A percentile compares a stretch with the other conserved stretches of the same genome.
Evolutionary conservation across 2,113 vertebrate species (phyloP).

Genomic region (Ammodytes marinus): DNA sequence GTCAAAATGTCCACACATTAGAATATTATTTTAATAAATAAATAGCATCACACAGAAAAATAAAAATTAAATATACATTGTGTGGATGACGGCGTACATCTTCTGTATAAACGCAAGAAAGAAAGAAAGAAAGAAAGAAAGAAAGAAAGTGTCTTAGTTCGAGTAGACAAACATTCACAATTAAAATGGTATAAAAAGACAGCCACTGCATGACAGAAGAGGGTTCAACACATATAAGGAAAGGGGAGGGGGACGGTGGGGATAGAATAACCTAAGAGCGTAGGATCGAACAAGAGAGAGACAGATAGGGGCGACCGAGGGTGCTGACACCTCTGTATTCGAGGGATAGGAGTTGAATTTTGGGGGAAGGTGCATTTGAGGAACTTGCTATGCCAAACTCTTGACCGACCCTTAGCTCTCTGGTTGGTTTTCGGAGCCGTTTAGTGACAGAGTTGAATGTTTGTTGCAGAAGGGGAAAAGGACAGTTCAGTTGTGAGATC

Average conservation of each 20-base stretch:
- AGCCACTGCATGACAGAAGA: conserved; percentile 50
- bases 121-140: no score
- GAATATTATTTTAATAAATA: conserved; percentile 84
- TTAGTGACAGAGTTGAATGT: conserved; percentile 31
- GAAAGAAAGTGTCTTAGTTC: conserved; percentile 22
- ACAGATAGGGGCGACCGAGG: conserved; percentile 9
- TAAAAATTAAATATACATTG: conserved; percentile 55
- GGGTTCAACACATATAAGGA: conserved; percentile 50
- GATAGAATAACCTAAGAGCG: conserved; percentile 20
- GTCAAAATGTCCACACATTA: conserved; percentile 46
- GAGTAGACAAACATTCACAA: conserved; percentile 75
- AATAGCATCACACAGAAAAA: conserved; percentile 81
- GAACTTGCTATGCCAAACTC: conserved; percentile 36
- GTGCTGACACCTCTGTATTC: neutral
- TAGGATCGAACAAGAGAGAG: conserved; percentile 19
- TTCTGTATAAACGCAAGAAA: conserved; percentile 53
- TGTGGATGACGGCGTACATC: conserved; percentile 57
- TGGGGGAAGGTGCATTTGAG: neutral
- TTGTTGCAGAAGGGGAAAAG: no score
- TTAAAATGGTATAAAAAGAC: conserved; percentile 67
- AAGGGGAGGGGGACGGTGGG: no score
- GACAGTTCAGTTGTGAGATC: no score
- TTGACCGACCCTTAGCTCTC: conserved; percentile 38
- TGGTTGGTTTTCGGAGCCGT: conserved; percentile 18
- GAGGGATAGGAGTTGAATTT: neutral